Evolutionary conservation across 2,113 vertebrate species (phyloP), one percentile per base, ranked within the genome.

Genomic region (Puffinus mauretanicus): DNA sequence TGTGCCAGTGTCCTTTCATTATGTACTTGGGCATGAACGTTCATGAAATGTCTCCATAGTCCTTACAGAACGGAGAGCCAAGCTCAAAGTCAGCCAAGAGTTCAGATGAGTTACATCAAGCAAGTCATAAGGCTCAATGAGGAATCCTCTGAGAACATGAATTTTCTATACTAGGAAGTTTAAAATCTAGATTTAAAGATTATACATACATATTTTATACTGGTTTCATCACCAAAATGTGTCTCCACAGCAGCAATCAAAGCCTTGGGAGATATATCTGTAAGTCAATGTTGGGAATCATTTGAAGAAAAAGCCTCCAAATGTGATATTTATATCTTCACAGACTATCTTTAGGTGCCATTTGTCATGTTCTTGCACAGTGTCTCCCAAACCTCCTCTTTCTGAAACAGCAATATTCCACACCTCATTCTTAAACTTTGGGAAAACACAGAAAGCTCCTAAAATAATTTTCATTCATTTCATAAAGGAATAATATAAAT

Each of bases 311-410:
- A 91, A 88, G 36, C 38, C 71, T 91, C 54, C 40, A 85, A 96
- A 93, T 73, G 87, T 75, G 79, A 57, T 96, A 96, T 96, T 93
- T 96, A 70, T 94, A 92, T 90, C 90, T 82, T 88, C 87, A 77
- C 90, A 94, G 94, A 54, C 84, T 96, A 94, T 96, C 78, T 97
- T 96, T 96, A 96, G 92, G 22, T 87, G 66, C 49, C 79, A 94
- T 96, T 97, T 95, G 54, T 97, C 93, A 96, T 93, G 82, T 93
- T 96, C 94, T 93, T 93, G 62, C 61, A 86, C 81, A 90, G 82
- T 87, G 82, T 94, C 91, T 97, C 84, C 70, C 66, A 96, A 95
- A 88, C 36, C 87, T 96, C 73, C 84, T 90, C 61, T 82, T 89
- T 93, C 75, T 93, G 90, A 90, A 96, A 70, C 82, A 88, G 82